Evolutionary conservation across 35 echinoderm and acorn worm genomes (phyloP), one percentile per base, ranked within the genome.

Genomic region (Ophiothrix spiculata): DNA sequence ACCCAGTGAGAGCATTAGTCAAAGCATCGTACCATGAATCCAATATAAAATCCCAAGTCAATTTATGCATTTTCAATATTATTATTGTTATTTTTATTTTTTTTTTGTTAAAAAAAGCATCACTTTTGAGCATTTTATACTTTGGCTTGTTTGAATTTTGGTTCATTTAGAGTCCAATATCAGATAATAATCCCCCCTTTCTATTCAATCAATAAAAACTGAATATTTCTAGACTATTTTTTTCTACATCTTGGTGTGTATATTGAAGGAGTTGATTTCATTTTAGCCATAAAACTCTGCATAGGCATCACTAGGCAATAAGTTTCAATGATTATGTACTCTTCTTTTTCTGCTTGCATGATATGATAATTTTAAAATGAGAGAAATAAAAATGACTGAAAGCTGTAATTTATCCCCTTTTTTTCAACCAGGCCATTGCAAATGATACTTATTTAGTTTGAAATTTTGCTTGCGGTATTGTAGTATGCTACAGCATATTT

Each of bases 11-110:
- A 25, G 60, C 60, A 69, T 69, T 69, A 69, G 60, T 54, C 45
- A 54, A 69, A 69, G 60, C 60, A 69, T 69, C 60, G 60, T 69
- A 69, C 29, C 60, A 69, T 69, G 60, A 69, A 69, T 69, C 60
- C 60, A 69, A 69, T 69, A 25, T 49, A 4, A 69, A 69, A 12
- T 69, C 60, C 60, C 60, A 4, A 69, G 60, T 69, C 60, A 69
- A 28, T 69, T n/a, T n/a, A n/a, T 69, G 60, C 60, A 69, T 69
- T 69, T 69, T 69, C 29, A 69, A 4, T 12, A 69, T 25, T 15
- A 69, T 2, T 69, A n/a, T 25, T 12, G 29, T 25, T 15, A 69
- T 2, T 69, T 69, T 69, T 12, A 25, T 69, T 69, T 12, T 69
- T 69, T 69, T 69, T 69, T 69, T 49, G 19, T 49, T 10, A 49